phyloP scores from a whole-genome alignment of 1,140 invertebrate species.

The Olivierus martensii region DNA sequence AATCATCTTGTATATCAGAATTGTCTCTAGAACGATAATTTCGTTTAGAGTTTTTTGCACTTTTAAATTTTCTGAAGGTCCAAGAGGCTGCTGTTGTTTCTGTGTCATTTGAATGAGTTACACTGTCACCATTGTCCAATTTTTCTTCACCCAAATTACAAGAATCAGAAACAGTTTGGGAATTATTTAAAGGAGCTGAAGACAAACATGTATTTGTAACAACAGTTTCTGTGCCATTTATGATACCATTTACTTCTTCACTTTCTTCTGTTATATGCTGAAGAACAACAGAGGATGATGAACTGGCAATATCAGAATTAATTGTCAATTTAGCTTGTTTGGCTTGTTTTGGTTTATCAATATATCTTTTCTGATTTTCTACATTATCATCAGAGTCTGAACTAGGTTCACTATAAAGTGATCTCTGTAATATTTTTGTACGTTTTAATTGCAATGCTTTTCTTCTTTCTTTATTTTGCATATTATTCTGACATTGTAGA shows the following conservation, averaged over 20 bases:
- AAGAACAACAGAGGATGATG: too few relatives aligned
- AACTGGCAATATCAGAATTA: too few relatives aligned
- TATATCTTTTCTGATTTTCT: not conserved
- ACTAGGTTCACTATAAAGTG: not conserved
- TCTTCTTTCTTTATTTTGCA: not conserved
- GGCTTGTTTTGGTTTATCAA: not conserved
- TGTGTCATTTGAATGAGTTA: not conserved
- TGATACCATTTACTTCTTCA: not conserved
- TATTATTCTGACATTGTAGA: not conserved
- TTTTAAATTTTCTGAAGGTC: too few relatives aligned
- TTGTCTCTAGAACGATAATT: too few relatives aligned
- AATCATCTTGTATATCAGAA: too few relatives aligned
- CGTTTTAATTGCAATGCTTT: slow-evolving; percentile 2
- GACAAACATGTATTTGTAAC: too few relatives aligned
- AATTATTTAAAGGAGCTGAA: too few relatives aligned
- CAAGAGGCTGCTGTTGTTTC: too few relatives aligned
- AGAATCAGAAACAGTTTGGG: too few relatives aligned
- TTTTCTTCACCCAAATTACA: not conserved
- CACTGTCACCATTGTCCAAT: not conserved
- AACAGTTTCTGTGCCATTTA: not conserved
- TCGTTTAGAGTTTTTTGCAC: too few relatives aligned
- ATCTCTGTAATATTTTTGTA: not conserved
- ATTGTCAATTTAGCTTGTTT: too few relatives aligned
- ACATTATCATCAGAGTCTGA: slow-evolving; percentile 7
- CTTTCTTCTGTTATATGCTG: not conserved